Conservation (phyloP, 1,140 invertebrate species). For the Drosophila kikkawai region DNA sequence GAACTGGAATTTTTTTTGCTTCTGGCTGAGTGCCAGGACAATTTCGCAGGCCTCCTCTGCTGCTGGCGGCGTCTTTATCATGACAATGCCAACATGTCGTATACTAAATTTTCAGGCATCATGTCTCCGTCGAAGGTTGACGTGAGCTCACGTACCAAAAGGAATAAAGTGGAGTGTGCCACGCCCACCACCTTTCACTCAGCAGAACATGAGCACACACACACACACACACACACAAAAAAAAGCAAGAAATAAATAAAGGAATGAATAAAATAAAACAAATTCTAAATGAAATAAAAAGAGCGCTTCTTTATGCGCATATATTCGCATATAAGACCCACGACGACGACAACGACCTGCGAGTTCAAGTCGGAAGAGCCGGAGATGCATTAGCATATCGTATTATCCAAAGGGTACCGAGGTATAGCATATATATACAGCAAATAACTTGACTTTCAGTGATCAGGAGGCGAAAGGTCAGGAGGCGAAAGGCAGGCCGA, state of each 20-base stretch:
- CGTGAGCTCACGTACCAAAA: constrained; percentile 54
- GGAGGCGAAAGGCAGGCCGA: background rate
- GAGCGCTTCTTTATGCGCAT: constrained; percentile 26
- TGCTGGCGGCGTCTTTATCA: constrained; percentile 45
- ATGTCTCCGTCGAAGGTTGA: constrained; percentile 53
- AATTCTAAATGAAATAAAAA: constrained; percentile 49
- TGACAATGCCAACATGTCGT: constrained; percentile 60
- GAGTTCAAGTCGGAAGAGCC: constrained; percentile 16
- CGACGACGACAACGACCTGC: constrained; percentile 3
- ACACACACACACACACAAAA: background rate
- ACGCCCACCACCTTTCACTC: constrained; percentile 22
- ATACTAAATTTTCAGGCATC: constrained; percentile 60
- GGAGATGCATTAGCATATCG: constrained; percentile 37
- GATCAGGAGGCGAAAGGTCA: too few relatives aligned
- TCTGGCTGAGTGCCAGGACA: constrained; percentile 45
- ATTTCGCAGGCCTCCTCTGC: constrained; percentile 33
- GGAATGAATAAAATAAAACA: constrained; percentile 32
- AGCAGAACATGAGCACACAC: background rate
- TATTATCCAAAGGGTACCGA: constrained; percentile 18
- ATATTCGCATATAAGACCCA: constrained; percentile 11
- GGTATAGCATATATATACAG: background rate
- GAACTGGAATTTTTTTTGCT: constrained; percentile 18
- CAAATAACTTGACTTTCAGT: constrained; percentile 13
- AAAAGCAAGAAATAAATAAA: background rate
- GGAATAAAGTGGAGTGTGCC: background rate